Percentiles rank a stretch among this genome's conserved stretches.
phyloP scores from a whole-genome alignment of 2,113 vertebrate genomes.

The Eidolon helvum region DNA sequence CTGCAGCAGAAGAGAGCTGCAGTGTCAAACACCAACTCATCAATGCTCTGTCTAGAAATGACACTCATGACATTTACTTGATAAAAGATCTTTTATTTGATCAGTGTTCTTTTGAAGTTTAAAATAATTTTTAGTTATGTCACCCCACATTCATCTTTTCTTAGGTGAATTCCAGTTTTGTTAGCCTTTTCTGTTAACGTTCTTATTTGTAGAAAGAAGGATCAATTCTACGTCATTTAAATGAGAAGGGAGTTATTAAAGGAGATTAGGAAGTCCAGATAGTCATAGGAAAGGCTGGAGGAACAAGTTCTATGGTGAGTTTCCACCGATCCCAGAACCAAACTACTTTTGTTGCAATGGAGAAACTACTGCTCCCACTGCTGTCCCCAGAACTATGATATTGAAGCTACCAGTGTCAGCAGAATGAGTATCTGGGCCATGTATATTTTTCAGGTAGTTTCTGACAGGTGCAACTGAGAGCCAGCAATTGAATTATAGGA shows the following conservation, averaged over 20 bases:
- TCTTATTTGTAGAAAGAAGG: neutral
- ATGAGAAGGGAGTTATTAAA: neutral
- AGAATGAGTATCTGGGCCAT: neutral
- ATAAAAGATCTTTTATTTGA: neutral
- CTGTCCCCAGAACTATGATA: neutral
- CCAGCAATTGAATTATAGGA: neutral
- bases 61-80: neutral
- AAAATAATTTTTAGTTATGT: neutral
- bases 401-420: neutral
- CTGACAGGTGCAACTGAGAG: neutral
- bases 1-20: neutral
- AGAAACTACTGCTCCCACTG: neutral
- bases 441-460: neutral
- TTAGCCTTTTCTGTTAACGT: neutral
- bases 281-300: neutral
- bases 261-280: neutral
- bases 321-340: neutral
- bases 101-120: constrained; percentile 19
- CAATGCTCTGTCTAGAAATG: neutral
- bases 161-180: neutral
- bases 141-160: neutral
- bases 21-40: neutral
- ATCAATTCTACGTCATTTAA: neutral
- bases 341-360: neutral
- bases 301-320: neutral